phyloP scores from a whole-genome alignment of 2,113 vertebrate species.

The Mungos mungo region DNA sequence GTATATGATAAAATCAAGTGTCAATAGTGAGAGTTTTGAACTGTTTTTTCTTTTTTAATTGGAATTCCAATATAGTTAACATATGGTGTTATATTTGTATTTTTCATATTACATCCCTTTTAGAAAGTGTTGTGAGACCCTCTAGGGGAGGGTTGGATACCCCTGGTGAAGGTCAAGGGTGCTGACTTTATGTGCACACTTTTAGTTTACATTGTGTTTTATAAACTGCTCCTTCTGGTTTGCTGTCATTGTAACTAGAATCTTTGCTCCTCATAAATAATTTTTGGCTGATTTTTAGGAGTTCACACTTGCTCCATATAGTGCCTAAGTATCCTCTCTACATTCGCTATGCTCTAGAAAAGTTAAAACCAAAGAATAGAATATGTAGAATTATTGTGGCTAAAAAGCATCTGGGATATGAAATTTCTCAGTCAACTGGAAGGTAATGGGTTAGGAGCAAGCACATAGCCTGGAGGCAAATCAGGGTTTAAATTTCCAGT shows the following conservation, averaged over 20 bases:
- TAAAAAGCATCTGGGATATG: neutral
- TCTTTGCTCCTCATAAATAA: neutral
- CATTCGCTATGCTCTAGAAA: neutral
- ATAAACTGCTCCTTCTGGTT: neutral
- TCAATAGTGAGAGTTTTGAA: neutral
- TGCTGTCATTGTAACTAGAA: neutral
- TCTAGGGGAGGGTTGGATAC: rapidly evolving
- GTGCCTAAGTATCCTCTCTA: neutral
- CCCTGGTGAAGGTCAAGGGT: neutral
- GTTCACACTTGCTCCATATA: neutral
- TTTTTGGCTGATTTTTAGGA: neutral
- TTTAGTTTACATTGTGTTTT: neutral
- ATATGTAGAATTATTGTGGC: neutral
- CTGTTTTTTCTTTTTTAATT: neutral
- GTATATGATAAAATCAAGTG: neutral
- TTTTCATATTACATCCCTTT: neutral
- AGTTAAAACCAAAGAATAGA: neutral
- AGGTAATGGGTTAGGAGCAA: neutral
- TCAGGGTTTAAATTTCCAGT: neutral
- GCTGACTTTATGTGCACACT: neutral
- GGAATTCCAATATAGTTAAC: neutral
- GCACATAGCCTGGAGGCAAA: neutral
- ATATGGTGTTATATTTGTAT: neutral
- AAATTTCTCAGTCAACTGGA: neutral
- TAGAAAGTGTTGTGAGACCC: neutral